phyloP scores from a whole-genome alignment of 2,888 invertebrate species.

The Himalopsyche tibetana region DNA sequence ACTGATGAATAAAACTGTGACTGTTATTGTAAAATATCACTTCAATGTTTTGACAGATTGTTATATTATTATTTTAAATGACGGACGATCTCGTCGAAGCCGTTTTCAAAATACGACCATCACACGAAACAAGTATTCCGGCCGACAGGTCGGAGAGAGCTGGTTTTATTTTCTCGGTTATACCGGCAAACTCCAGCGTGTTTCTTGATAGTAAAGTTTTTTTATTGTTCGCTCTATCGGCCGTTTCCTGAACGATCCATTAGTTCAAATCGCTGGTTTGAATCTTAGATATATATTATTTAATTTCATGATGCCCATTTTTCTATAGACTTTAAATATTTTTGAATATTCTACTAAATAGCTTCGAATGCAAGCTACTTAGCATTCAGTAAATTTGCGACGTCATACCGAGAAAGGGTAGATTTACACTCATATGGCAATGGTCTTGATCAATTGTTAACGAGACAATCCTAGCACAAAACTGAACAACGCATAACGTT shows the following conservation, averaged over 20 bases:
- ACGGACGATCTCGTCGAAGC: not conserved
- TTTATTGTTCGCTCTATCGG: not conserved
- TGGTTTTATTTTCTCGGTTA: constrained; percentile 4
- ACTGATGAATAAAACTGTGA: not conserved
- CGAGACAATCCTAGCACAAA: too few species aligned
- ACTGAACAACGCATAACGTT: too few species aligned
- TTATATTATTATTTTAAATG: constrained; percentile 16
- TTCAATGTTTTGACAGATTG: not conserved
- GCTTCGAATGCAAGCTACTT: too few species aligned
- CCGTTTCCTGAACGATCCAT: not conserved
- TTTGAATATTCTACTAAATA: too few species aligned
- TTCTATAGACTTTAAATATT: too few species aligned
- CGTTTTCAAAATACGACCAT: not conserved
- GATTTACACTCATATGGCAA: too few species aligned
- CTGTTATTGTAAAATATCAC: not conserved
- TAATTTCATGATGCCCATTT: too few species aligned
- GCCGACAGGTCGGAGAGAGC: constrained; percentile 4
- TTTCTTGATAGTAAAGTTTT: not conserved
- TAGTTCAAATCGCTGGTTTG: not conserved
- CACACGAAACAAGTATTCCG: constrained; percentile 3
- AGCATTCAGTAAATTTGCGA: too few species aligned
- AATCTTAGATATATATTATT: not conserved
- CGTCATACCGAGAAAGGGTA: too few species aligned
- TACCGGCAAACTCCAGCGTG: not conserved
- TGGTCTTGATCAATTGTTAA: too few species aligned